Percentiles rank a stretch among this genome's conserved stretches.
phyloP scores from a whole-genome alignment of 2,113 vertebrate species.

The Irena cyanogastra region DNA sequence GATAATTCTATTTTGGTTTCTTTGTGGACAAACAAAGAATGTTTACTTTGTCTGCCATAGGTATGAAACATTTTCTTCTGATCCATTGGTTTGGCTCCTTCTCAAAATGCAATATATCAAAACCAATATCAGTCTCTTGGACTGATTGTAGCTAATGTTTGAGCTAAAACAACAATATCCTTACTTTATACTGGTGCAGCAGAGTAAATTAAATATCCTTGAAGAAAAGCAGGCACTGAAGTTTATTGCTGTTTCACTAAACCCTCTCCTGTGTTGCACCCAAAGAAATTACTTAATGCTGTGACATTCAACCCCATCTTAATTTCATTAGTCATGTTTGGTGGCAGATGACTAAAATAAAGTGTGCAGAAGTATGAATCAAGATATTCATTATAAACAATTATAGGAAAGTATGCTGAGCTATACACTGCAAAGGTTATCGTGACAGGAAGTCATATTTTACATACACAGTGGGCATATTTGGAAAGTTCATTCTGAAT shows the following conservation, averaged over 20 bases:
- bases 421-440: slow-evolving; percentile 48
- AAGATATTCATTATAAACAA: slow-evolving; percentile 39
- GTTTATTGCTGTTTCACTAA: not conserved
- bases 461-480: slow-evolving; percentile 14
- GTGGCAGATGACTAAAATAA: slow-evolving; percentile 13
- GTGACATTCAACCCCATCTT: not conserved
- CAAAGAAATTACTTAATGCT: not conserved
- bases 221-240: not conserved
- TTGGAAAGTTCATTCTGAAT: slow-evolving; percentile 30
- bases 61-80: not conserved
- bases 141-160: not conserved
- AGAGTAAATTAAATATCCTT: not conserved
- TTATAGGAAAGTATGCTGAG: slow-evolving; percentile 42
- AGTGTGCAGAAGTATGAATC: slow-evolving; percentile 1
- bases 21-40: not conserved
- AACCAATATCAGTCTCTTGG: not conserved
- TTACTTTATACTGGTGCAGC: not conserved
- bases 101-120: not conserved
- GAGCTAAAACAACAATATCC: not conserved
- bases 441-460: slow-evolving; percentile 48
- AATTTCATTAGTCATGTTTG: slow-evolving; percentile 27
- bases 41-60: not conserved
- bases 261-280: not conserved
- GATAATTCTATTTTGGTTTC: not conserved
- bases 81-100: not conserved